Evolutionary conservation across 2,888 invertebrate genomes (phyloP), one percentile per base, ranked within the genome.

Genomic region (Allolobophora icterica): DNA sequence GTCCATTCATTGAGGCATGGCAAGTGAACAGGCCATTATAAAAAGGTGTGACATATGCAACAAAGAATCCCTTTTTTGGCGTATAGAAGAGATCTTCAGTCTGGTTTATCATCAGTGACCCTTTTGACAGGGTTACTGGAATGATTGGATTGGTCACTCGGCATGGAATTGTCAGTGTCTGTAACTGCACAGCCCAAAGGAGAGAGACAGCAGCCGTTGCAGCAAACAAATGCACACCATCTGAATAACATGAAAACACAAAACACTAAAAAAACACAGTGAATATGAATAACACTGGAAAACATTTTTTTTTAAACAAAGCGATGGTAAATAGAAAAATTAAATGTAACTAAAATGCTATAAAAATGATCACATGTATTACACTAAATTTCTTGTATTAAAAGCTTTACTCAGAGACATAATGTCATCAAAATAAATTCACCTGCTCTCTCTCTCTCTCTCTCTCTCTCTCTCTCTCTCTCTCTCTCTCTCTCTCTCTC

Each of bases 211-310:
- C 8, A 52, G 3, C 71, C 71, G n/a, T 71, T 71, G 71, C 71
- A n/a, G 71, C 71, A 71, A 71, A 71, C 71, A 71, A 71, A 30
- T 71, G 30, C 71, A 71, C 71, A n/a, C n/a, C 71, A 71, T 71
- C 71, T 71, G 71, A 71, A n/a, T n/a, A 71, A 71, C 71, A 71
- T n/a, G 30, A 71, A 11, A 71, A 71, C 71, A 71, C 5, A 52
- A 52, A 52, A 52, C 52, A 52, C 2, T 52, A 52, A 52, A 0
- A 52, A 24, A 52, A 24, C 21, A 21, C 8, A 71, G 8, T n/a
- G n/a, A 30, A 71, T n/a, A 71, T n/a, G 0, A n/a, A 71, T 13
- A 71, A 6, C 71, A 71, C 30, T n/a, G n/a, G 17, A n/a, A 71
- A 71, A 71, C n/a, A n/a, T 71, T n/a, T n/a, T n/a, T n/a, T n/a